Base-by-base conservation (phyloP, 2,113 vertebrate genomes). In the Crotalus viridis region DNA sequence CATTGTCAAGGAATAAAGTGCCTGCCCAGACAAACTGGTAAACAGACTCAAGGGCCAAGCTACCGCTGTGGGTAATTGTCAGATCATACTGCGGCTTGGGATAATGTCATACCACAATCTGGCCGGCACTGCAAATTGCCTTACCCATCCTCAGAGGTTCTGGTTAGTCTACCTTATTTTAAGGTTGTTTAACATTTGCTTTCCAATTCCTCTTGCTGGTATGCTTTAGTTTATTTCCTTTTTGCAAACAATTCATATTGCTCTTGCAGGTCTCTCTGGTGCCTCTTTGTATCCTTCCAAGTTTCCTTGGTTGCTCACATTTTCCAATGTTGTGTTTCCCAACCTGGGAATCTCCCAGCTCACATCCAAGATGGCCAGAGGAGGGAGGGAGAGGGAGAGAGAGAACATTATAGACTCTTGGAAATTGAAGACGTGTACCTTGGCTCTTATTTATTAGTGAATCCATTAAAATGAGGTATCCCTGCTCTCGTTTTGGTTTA, bases 21-120 rank as follows among this genome's bases (percentile, higher is more conserved):
- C 89, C 93, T 93, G 93, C 94, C 94, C 92, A 39, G 90, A 93
- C 56, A 59, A 92, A 93, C 92, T 54, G 85, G 93, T 96, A 97
- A 96, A 94, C 93, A 95, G 91, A 87, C 87, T 93, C 95, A 93
- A 90, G 69, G 95, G 86, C 92, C 90, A 94, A 93, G 64, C 17
- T 54, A 85, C 91, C 89, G 57, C 93, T 21, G 51, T 0, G 0
- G 92, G 90, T 93, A n/a, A 74, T 89, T 92, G 94, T 94, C 93
- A 88, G 90, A 81, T 81, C n/a, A 19, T 39, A 81, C 33, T 1
- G 69, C 2, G 33, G 69, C 69, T 19, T 81, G 69, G n/a, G 69
- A 39, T 81, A 81, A 81, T 81, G 15, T 81, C 69, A 39, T 39
- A 81, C 69, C 69, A 39, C 69, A 81, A 81, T 19, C 33, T 81